Base-by-base conservation (phyloP, 2,888 invertebrate species). In the Coecobrya sp. region DNA sequence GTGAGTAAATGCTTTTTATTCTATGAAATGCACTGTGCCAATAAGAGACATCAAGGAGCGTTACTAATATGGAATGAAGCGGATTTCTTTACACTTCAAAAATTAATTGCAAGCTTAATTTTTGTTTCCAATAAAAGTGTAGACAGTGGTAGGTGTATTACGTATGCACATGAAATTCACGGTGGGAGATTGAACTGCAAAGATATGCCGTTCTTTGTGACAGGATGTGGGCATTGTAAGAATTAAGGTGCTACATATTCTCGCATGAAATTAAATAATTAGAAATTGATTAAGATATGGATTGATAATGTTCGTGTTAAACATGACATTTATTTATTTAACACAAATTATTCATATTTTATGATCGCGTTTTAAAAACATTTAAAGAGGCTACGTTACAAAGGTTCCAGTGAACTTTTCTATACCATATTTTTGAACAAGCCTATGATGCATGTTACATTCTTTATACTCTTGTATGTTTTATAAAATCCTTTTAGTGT, bases 21-120 rank as follows among this genome's bases (percentile, higher is more conserved):
- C 49, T 89, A 59, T 30, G 62, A 90, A 85, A 79, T 65, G 73
- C 45, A 73, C 84, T 42, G 42, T 11, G 45, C 59, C 65, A 59
- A 13, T 10, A 11, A 49, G 13, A 85, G 65, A 73, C 85, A 76
- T 90, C 36, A 86, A 90, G 90, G 76, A 85, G 85, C 85, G 76
- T 49, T 76, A 86, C 76, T 62, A 85, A 84, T 84, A 85, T 90
- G 84, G 90, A 76, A 90, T 85, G 73, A 90, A 85, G 49, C 62
- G 55, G n/a, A 55, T 81, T 55, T 22, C 52, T 81, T 79, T 49
- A 0, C 49, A 79, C 25, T 79, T 79, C 19, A 79, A 27, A 22
- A 36, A 79, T 27, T 49, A 19, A 49, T 79, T 49, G 79, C 79
- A 79, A 79, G 49, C 0, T 3, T 16, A 55, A 19, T 19, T 5